Conservation (phyloP, 2,113 vertebrate genomes). For the Lota lota region DNA sequence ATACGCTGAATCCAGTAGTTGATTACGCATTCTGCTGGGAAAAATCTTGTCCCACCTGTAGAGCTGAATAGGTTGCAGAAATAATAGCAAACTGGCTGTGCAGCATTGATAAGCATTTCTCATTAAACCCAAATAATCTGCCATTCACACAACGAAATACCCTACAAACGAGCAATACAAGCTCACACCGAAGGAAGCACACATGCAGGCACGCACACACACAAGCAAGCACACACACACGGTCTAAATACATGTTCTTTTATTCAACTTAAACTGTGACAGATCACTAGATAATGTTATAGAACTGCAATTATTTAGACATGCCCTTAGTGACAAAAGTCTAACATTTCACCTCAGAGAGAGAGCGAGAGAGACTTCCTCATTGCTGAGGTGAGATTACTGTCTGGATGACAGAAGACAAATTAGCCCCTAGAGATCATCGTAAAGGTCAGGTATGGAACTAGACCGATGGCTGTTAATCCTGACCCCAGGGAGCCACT, state of each 20-base stretch:
- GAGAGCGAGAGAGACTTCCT: constrained; percentile 1
- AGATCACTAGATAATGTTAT: constrained; percentile 2
- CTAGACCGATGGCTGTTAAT: constrained; percentile 65
- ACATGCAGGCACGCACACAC: constrained; percentile 14
- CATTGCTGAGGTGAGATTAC: constrained; percentile 29
- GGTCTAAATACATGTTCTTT: background rate
- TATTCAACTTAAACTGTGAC: constrained; percentile 20
- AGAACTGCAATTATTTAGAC: background rate
- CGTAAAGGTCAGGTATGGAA: constrained; percentile 73
- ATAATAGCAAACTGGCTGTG: constrained; percentile 57
- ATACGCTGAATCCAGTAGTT: constrained; percentile 50
- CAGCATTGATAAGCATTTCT: constrained; percentile 69
- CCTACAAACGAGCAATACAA: too few relatives aligned
- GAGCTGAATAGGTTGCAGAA: constrained; percentile 41
- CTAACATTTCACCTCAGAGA: background rate
- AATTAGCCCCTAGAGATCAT: constrained; percentile 67
- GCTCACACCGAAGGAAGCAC: too few relatives aligned
- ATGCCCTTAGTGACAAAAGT: background rate
- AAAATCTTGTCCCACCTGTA: constrained; percentile 57
- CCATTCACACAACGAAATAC: background rate
- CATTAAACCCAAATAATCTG: constrained; percentile 58
- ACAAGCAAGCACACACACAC: constrained; percentile 8
- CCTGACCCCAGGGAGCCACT: constrained; percentile 54
- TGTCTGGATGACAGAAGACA: constrained; percentile 58
- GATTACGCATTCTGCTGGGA: constrained; percentile 39